phyloP scores from a whole-genome alignment of 2,888 invertebrate genomes.

The Malachius bipustulatus region DNA sequence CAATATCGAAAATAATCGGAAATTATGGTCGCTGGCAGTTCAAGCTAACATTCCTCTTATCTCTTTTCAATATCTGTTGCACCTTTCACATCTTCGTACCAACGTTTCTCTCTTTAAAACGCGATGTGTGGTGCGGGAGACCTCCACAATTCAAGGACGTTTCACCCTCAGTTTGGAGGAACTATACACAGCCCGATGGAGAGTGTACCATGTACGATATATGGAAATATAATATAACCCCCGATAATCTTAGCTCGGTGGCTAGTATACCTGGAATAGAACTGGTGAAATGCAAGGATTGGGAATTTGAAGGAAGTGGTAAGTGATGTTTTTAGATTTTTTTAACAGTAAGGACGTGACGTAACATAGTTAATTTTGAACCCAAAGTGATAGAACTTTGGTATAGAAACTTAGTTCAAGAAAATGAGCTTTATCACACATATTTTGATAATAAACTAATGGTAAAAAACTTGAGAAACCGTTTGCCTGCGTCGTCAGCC shows the following conservation, averaged over 20 bases:
- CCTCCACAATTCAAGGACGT: conserved; percentile 46
- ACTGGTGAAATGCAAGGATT: conserved; percentile 26
- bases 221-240: conserved; percentile 32
- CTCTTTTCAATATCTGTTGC: conserved; percentile 66
- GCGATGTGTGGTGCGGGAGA: conserved; percentile 57
- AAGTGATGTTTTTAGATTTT: too few species aligned
- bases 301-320: conserved; percentile 35
- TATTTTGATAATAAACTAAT: too few species aligned
- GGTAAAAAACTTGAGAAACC: too few species aligned
- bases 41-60: conserved; percentile 58
- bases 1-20: conserved; percentile 56
- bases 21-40: conserved; percentile 70
- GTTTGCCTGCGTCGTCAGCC: too few species aligned
- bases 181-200: conserved; percentile 51
- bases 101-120: conserved; percentile 58
- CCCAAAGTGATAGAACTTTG: too few species aligned
- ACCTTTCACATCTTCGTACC: conserved; percentile 71
- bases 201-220: conserved; percentile 44
- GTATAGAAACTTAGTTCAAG: too few species aligned
- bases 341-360: too few species aligned
- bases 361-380: too few species aligned
- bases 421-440: too few species aligned
- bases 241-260: conserved; percentile 23
- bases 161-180: conserved; percentile 49
- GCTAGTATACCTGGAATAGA: conserved; percentile 16